Percentiles rank a stretch among this genome's conserved stretches.
Conservation (phyloP, 2,888 invertebrate species). For the Vannuccia rotundouncinata region DNA sequence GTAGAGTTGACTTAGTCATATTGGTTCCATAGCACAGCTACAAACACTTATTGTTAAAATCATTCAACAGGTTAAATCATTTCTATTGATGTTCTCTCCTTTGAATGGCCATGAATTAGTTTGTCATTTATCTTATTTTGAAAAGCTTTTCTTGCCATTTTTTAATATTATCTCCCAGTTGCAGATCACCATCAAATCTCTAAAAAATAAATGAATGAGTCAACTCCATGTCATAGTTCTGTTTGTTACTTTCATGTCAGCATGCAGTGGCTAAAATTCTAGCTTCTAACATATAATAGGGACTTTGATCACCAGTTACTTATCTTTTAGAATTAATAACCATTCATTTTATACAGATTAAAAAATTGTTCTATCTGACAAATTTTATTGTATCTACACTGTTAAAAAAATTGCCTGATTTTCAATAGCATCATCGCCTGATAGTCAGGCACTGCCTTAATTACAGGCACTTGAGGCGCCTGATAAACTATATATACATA, state of each 20-base stretch:
- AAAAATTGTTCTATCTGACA: too few species aligned
- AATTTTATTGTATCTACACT: too few species aligned
- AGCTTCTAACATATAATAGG: too few species aligned
- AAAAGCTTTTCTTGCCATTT: background rate
- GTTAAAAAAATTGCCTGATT: too few species aligned
- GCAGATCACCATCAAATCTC: background rate
- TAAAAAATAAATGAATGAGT: background rate
- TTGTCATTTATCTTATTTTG: background rate
- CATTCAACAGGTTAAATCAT: background rate
- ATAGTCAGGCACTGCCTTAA: too few species aligned
- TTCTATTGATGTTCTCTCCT: background rate
- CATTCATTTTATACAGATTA: too few species aligned
- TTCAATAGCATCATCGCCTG: too few species aligned
- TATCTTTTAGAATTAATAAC: too few species aligned
- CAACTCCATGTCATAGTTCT: background rate
- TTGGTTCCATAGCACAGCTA: background rate
- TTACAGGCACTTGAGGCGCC: too few species aligned
- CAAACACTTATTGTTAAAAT: background rate
- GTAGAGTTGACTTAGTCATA: background rate
- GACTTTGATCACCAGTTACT: too few species aligned
- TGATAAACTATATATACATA: too few species aligned
- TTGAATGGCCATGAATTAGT: background rate
- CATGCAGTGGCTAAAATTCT: background rate
- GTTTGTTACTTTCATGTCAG: background rate
- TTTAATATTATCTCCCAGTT: background rate